Conservation (phyloP, 37 sponge, comb jelly and placozoan species). For the Aplysina aerophoba region DNA sequence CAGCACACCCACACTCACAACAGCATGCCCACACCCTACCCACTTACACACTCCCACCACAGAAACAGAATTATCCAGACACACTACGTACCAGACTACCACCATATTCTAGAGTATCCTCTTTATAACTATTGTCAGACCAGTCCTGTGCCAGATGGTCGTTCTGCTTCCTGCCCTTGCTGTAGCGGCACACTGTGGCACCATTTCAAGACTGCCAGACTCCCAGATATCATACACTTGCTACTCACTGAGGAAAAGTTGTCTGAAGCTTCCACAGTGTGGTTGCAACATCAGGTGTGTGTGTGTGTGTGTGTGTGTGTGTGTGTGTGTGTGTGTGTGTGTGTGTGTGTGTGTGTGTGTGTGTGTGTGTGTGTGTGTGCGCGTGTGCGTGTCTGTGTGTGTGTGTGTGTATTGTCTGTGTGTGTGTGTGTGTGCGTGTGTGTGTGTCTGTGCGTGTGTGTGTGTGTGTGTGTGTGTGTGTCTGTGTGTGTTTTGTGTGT, state of each 20-base stretch:
- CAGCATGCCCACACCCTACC: too few relatives aligned
- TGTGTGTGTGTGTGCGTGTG: too few relatives aligned
- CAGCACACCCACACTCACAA: too few relatives aligned
- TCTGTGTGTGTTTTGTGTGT: background rate
- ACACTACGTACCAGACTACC: too few relatives aligned
- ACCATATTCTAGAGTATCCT: background rate
- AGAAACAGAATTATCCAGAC: too few relatives aligned
- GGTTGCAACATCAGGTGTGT: slow-evolving; percentile 53
- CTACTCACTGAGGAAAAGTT: slow-evolving; percentile 43
- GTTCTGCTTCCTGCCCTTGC: too few relatives aligned
- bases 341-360: background rate
- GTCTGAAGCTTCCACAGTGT: slow-evolving; percentile 28
- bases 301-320: background rate
- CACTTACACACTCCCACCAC: too few relatives aligned
- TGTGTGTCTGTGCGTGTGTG: background rate
- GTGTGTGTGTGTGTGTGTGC: slow-evolving; percentile 3
- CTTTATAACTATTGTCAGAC: too few relatives aligned
- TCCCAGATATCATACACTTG: slow-evolving; percentile 23
- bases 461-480: background rate
- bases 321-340: background rate
- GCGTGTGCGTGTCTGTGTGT: slow-evolving; percentile 46
- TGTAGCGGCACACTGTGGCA: slow-evolving; percentile 45
- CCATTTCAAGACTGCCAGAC: slow-evolving; percentile 11
- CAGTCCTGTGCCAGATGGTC: too few relatives aligned
- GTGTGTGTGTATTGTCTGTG: background rate